These are phyloP conservation scores for Eremophila alpestris DNA, from an alignment of 2,797 vertebrate species.

Conservation along the genomic window DNA sequence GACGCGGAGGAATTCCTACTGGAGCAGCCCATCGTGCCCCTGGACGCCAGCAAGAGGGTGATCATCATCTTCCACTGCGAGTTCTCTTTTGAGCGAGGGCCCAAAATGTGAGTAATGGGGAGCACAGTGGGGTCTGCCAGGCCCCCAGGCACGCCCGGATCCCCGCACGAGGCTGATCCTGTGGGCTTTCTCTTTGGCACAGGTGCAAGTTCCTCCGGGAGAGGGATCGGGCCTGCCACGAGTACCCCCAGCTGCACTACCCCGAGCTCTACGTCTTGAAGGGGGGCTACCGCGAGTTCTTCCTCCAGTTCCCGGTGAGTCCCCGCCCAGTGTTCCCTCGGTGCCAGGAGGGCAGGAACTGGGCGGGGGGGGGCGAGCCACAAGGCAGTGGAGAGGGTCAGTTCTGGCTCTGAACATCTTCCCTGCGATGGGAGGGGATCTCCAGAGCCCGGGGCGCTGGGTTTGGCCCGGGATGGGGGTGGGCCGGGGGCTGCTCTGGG, in stretches of 20 bases:
- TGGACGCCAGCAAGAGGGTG: constrained; percentile 78
- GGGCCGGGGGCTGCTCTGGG: not conserved
- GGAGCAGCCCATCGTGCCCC: constrained; percentile 76
- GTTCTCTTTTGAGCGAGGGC: constrained; percentile 90
- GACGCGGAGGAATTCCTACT: constrained; percentile 85
- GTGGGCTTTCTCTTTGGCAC: not conserved
- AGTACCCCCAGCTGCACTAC: constrained; percentile 90
- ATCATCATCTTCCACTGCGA: constrained; percentile 95
- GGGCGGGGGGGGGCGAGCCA: not conserved
- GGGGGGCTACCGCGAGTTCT: constrained; percentile 94
- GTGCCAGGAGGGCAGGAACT: not conserved
- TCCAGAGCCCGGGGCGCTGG: too few species aligned
- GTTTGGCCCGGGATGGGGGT: not conserved
- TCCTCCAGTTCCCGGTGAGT: constrained; percentile 83
- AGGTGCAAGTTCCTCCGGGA: constrained; percentile 86
- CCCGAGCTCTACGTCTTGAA: constrained; percentile 92
- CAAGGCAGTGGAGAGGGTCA: too few species aligned
- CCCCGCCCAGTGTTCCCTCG: not conserved
- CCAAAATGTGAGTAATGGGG: constrained; percentile 81
- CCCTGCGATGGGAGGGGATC: rapidly evolving
- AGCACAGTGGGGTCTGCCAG: rapidly evolving
- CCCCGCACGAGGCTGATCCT: not conserved
- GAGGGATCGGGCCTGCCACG: constrained; percentile 82
- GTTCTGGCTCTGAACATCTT: not conserved
- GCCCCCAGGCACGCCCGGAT: not conserved